Conservation (phyloP, 2,113 vertebrate genomes). For the Hippocampus guttulatus region DNA sequence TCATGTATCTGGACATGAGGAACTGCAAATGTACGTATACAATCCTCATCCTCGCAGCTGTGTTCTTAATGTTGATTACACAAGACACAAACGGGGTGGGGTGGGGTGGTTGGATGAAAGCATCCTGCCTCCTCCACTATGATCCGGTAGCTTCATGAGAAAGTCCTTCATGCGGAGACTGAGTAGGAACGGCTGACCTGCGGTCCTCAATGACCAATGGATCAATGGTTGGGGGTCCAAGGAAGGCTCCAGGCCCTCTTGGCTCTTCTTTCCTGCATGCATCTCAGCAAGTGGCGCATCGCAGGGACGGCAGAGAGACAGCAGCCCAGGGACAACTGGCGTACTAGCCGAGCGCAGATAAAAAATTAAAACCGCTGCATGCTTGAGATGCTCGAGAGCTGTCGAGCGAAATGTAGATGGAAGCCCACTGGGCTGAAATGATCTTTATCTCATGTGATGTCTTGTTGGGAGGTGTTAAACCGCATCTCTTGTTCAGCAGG, state of each 20-base stretch:
- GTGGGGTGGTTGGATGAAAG: constrained; percentile 5
- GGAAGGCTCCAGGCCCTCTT: constrained; percentile 52
- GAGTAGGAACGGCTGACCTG: constrained; percentile 51
- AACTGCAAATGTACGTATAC: constrained; percentile 29
- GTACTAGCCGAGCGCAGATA: constrained; percentile 28
- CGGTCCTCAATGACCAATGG: constrained; percentile 59
- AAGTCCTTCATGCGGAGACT: constrained; percentile 46
- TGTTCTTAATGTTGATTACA: constrained; percentile 70
- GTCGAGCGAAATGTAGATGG: constrained; percentile 44
- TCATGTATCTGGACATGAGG: constrained; percentile 24
- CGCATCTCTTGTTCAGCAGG: not conserved
- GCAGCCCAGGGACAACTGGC: constrained; percentile 58
- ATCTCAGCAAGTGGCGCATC: constrained; percentile 35
- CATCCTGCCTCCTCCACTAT: constrained; percentile 22
- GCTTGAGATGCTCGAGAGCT: constrained; percentile 47
- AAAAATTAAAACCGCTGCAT: constrained; percentile 41
- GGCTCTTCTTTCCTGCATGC: constrained; percentile 42
- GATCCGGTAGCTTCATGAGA: constrained; percentile 25
- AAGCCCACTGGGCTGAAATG: constrained; percentile 24
- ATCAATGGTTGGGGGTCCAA: constrained; percentile 57
- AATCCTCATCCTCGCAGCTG: constrained; percentile 53
- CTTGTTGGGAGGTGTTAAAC: constrained; percentile 18
- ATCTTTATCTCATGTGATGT: constrained; percentile 45
- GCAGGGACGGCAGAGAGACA: constrained; percentile 56
- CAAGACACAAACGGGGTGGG: constrained; percentile 47